phyloP scores from a whole-genome alignment of 2,113 vertebrate genomes.

The Oncorhynchus kisutch region DNA sequence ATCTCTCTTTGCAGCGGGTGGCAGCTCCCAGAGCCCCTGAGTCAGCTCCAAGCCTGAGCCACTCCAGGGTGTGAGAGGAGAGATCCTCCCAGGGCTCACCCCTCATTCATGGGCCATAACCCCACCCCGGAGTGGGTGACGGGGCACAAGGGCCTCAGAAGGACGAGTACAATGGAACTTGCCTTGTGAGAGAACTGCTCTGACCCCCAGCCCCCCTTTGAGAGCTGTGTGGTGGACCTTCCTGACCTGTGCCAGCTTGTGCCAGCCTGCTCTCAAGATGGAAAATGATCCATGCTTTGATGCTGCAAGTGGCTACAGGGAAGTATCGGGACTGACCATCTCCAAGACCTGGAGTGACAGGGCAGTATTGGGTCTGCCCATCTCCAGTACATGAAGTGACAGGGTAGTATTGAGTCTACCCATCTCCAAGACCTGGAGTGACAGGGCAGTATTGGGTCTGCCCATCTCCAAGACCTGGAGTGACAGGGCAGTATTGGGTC shows the following conservation, averaged over 20 bases:
- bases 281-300: constrained; percentile 6
- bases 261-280: background rate
- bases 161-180: constrained; percentile 45
- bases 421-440: too few relatives aligned
- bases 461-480: too few relatives aligned
- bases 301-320: constrained; percentile 39
- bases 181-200: background rate
- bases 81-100: constrained; percentile 53
- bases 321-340: too few relatives aligned
- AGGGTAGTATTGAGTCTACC: constrained; percentile 24
- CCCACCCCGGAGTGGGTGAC: constrained; percentile 49
- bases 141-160: constrained; percentile 36
- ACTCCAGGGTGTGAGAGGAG: constrained; percentile 53
- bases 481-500: too few relatives aligned
- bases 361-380: too few relatives aligned
- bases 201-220: constrained; percentile 8
- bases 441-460: too few relatives aligned
- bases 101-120: constrained; percentile 60
- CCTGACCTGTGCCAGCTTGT: background rate
- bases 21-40: constrained; percentile 61
- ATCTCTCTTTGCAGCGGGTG: constrained; percentile 63
- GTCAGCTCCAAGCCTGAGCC: constrained; percentile 53
- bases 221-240: constrained; percentile 13
- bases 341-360: too few relatives aligned
- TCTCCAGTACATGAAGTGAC: constrained; percentile 5